phyloP scores from a whole-genome alignment of 2,797 vertebrate genomes.

The Hydrophis major region DNA sequence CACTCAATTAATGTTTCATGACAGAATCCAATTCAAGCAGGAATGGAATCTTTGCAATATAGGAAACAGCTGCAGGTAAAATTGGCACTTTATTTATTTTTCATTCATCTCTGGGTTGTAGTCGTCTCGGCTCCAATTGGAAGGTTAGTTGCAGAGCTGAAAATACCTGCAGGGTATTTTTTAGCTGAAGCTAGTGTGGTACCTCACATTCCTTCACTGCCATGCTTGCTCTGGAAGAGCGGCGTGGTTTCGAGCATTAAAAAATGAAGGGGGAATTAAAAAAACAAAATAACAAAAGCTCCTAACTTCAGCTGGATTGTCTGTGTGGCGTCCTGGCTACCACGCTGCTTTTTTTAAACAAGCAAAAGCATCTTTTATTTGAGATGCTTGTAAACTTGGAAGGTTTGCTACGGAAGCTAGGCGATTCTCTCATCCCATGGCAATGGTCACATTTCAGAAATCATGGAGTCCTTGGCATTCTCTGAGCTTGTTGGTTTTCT shows the following conservation, averaged over 20 bases:
- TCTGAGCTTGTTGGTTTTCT: not conserved
- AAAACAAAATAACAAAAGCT: not conserved
- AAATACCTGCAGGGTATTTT: slow-evolving; percentile 17
- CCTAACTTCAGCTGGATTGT: not conserved
- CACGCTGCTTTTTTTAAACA: slow-evolving; percentile 3
- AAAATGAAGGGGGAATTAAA: not conserved
- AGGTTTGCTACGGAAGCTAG: not conserved
- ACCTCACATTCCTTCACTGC: not conserved
- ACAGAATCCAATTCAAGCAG: slow-evolving; percentile 13
- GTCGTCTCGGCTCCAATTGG: not conserved
- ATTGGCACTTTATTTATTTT: slow-evolving; percentile 36
- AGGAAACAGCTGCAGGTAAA: slow-evolving; percentile 19
- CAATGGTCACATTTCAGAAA: not conserved
- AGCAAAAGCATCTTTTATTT: slow-evolving; percentile 15
- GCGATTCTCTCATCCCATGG: slow-evolving; percentile 3
- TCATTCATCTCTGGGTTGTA: slow-evolving; percentile 31
- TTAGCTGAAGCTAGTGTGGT: not conserved
- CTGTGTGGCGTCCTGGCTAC: slow-evolving; percentile 12
- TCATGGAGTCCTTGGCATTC: not conserved
- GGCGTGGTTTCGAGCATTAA: slow-evolving; percentile 17
- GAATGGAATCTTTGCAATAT: not conserved
- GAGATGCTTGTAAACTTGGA: slow-evolving; percentile 9
- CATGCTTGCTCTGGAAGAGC: not conserved
- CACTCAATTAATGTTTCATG: slow-evolving; percentile 30
- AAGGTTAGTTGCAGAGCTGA: not conserved